Base-by-base conservation (phyloP, 2,888 invertebrate genomes). In the Phyllotreta striolata region DNA sequence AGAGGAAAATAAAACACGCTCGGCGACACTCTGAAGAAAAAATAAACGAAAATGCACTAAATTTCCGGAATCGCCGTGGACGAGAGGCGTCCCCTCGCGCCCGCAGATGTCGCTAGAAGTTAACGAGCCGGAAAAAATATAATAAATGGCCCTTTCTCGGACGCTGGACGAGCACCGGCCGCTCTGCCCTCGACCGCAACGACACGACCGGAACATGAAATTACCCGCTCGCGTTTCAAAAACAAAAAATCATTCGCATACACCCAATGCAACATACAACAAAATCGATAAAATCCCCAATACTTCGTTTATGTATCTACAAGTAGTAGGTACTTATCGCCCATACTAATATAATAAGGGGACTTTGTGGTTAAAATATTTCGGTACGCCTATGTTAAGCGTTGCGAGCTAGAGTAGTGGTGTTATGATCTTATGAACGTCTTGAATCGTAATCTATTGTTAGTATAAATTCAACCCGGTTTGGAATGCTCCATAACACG, bases 371-470 rank as follows among this genome's bases (percentile, higher is more conserved):
- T 24, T 24, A 4, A 24, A 24, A 3, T 24, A 3, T 24, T 24
- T 24, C 4, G 24, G 24, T 24, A 24, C 24, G 24, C 24, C 24
- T 24, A 24, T 24, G 24, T 24, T 24, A 24, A 24, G 24, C 24
- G 24, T 24, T 24, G 24, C 24, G 24, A 24, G 24, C 24, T 24
- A 24, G 24, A 24, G 24, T 24, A 24, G 24, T 24, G 49, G 59
- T 24, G 24, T 24, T 24, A 24, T 59, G 62, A 62, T 67, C 59
- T 60, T 67, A 67, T 60, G 46, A 67, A 63, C 60, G 65, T 65
- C 67, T 57, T 55, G 55, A 51, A 67, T 43, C 47, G 54, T 67
- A 63, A 67, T 66, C 65, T 67, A 67, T 67, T 63, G 64, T 64
- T 67, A 55, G 54, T 44, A 43, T 57, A 57, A 65, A 67, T 64